Base-by-base conservation (phyloP, 2,888 invertebrate species). In the Drosophila histrio region DNA sequence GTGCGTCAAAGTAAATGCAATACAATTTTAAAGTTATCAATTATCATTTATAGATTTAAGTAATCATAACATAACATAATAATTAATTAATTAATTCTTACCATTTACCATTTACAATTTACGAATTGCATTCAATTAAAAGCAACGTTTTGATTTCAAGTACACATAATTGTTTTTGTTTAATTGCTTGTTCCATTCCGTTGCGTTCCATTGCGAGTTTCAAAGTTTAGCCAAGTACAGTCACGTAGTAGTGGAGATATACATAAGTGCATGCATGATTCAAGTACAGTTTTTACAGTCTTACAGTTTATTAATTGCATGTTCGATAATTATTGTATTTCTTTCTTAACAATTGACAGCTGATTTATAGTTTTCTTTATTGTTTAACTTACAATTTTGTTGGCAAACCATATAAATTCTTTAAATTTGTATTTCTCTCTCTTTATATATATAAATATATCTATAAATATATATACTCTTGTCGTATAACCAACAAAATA, bases 111-210 rank as follows among this genome's bases (percentile, higher is more conserved):
- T 26, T 26, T 26, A 43, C 21, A 39, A 52, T 56, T 47, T 58
- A 38, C 44, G 30, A 52, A 26, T 41, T 66, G 34, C 75, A 78
- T 56, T 67, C 57, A 72, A 69, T 59, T 82, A 81, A 83, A 81
- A 63, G 72, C 78, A 72, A 75, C 72, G 49, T 77, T 79, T 86
- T 86, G 56, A 63, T 66, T 85, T 77, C 53, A 57, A 81, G 13
- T 64, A 62, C 22, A 24, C 28, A 58, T 11, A 44, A 60, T 65
- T 28, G 11, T 50, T 36, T 34, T 39, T 44, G 36, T 56, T 72
- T 17, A 34, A 53, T 17, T 41, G 69, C 63, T 74, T 74, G 72
- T 74, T 75, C 49, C 63, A 75, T 66, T 57, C 17, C 38, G 52
- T 65, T 60, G 24, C 75, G 53, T 70, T 72, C 66, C 49, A 26